These are phyloP conservation scores for Pagetopsis macropterus DNA, from an alignment of 2,797 vertebrate genomes.

Conservation along the genomic window DNA sequence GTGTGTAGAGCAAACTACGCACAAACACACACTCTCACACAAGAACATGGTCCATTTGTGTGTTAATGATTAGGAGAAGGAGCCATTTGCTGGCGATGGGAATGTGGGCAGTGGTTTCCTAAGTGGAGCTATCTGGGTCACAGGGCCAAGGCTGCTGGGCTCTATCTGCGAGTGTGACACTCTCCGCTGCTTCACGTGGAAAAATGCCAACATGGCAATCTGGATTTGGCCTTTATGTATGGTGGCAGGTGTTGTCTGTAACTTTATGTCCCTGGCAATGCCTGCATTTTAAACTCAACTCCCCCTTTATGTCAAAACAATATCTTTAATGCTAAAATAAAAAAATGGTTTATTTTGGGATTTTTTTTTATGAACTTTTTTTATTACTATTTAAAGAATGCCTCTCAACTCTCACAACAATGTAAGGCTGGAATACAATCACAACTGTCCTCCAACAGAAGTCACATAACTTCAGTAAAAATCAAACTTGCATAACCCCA, in stretches of 20 bases:
- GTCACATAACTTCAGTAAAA: not conserved
- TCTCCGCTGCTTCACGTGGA: slow-evolving; percentile 44
- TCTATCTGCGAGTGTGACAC: slow-evolving; percentile 37
- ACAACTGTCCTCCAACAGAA: not conserved
- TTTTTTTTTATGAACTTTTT: not conserved
- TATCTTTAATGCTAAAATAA: not conserved
- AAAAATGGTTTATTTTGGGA: not conserved
- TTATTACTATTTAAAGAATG: not conserved
- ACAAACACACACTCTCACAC: slow-evolving; percentile 13
- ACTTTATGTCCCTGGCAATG: not conserved
- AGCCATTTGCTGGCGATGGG: slow-evolving; percentile 69
- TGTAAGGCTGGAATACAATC: no score
- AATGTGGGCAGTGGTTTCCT: slow-evolving; percentile 74
- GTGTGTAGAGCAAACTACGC: slow-evolving; percentile 44
- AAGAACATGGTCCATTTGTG: slow-evolving; percentile 62
- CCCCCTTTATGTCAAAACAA: not conserved
- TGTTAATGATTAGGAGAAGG: slow-evolving; percentile 81
- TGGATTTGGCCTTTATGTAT: not conserved
- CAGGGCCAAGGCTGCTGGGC: slow-evolving; percentile 65
- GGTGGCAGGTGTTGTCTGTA: not conserved
- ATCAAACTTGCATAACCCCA: no score
- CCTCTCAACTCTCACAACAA: no score
- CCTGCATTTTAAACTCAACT: not conserved
- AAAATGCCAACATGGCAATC: slow-evolving; percentile 50
- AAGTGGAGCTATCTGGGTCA: slow-evolving; percentile 76